Base-by-base conservation (phyloP, 1,140 invertebrate genomes). In the Euwallacea similis region DNA sequence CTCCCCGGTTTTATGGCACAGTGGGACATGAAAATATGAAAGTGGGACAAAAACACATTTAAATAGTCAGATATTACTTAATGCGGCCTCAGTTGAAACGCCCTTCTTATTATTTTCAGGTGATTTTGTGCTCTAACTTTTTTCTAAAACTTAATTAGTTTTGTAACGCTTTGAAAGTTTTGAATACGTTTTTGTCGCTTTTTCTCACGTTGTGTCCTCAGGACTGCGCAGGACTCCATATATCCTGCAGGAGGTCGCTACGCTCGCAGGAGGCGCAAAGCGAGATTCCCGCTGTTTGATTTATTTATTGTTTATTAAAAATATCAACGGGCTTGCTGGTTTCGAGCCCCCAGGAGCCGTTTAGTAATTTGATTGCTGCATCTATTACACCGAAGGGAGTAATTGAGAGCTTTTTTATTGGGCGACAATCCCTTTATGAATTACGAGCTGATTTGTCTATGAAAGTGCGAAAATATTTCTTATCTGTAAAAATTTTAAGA, bases 291-390 rank as follows among this genome's bases (percentile, higher is more conserved):
- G 71, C 71, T 71, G 76, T 54, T 74, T 77, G 76, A 77, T 77
- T 77, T 77, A 77, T 76, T 73, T 71, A 72, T 77, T 77, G 73
- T 77, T 77, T 77, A 77, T 77, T 68, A 73, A 75, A 73, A 74
- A 76, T 71, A 71, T 66, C 65, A 62, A 69, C 59, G 60, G 61
- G 66, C 13, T 58, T 58, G 53, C 50, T 46, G 33, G 61, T 56
- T 33, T 46, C 46, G 9, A 54, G 43, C 58, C 58, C 58, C 56
- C 67, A 62, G 66, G 56, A 68, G 66, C 43, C 66, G 60, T 69
- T 69, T 69, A 43, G 46, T 62, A 69, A 69, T 69, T 62, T 63
- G 67, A 69, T 69, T 69, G 67, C 60, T 63, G 60, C 59, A 62
- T 47, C 67, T 62, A 69, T 54, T 62, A 69, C 59, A 15, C 58